Conservation (phyloP, 2,797 vertebrate species). For the Sebastes miniatus region DNA sequence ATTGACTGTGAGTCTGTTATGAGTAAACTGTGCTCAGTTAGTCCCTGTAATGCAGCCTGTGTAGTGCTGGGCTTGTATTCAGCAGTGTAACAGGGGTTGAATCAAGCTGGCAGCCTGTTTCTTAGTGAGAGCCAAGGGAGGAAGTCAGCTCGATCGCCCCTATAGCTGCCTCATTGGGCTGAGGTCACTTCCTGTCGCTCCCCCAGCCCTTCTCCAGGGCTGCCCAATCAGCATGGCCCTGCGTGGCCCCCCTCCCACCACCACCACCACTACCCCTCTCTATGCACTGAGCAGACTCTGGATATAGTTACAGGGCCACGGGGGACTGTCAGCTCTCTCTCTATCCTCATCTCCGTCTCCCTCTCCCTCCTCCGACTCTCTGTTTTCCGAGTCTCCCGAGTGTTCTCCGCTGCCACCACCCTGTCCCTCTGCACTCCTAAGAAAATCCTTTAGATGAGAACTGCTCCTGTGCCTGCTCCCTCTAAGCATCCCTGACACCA, state of each 20-base stretch:
- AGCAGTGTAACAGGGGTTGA: conserved; percentile 84
- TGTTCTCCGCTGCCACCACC: conserved; percentile 79
- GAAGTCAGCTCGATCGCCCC: conserved; percentile 92
- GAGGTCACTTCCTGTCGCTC: conserved; percentile 96
- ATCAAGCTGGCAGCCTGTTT: conserved; percentile 91
- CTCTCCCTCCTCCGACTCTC: conserved; percentile 59
- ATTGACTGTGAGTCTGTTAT: conserved; percentile 14
- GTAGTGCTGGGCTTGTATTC: conserved; percentile 89
- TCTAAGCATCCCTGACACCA: conserved; percentile 96
- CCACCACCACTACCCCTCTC: conserved; percentile 65
- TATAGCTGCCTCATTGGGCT: conserved; percentile 91
- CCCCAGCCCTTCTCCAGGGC: conserved; percentile 90
- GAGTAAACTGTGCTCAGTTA: conserved; percentile 29
- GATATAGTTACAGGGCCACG: conserved; percentile 96
- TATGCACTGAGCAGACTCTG: conserved; percentile 91
- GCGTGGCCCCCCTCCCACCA: conserved; percentile 71
- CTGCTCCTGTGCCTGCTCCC: conserved; percentile 82
- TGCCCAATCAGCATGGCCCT: conserved; percentile 91
- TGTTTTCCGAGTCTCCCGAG: conserved; percentile 75
- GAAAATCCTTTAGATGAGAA: conserved; percentile 94
- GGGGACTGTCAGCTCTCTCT: conserved; percentile 83
- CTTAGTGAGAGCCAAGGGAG: conserved; percentile 95
- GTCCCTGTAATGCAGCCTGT: conserved; percentile 69
- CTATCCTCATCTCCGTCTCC: conserved; percentile 40
- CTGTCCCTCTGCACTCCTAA: conserved; percentile 84